phyloP scores from a whole-genome alignment of 1,140 invertebrate genomes.

The Oncopeltus fasciatus region DNA sequence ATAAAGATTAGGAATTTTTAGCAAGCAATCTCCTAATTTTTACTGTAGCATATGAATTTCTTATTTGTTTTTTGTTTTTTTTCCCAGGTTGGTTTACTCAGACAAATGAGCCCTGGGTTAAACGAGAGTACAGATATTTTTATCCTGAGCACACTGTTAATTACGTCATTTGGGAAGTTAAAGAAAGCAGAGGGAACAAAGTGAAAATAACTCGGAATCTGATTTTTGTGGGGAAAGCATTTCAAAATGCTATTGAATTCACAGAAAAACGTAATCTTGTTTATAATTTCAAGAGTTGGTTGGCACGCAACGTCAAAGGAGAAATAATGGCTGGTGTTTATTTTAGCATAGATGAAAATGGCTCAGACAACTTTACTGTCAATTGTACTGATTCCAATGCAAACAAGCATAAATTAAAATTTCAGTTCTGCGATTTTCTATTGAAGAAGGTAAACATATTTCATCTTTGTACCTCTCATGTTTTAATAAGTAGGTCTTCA shows the following conservation, averaged over 20 bases:
- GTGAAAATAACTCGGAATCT: conserved; percentile 41
- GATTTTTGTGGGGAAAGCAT: conserved; percentile 61
- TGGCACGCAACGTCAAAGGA: conserved; percentile 5
- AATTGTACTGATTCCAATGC: conserved; percentile 1
- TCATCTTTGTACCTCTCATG: not conserved
- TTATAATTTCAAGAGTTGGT: conserved; percentile 52
- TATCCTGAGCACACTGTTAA: conserved; percentile 44
- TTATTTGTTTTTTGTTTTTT: too few relatives aligned
- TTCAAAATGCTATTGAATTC: conserved; percentile 64
- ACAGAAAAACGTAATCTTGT: conserved; percentile 77
- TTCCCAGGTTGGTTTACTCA: conserved; percentile 64
- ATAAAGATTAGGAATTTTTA: too few relatives aligned
- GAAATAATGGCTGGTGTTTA: conserved; percentile 4
- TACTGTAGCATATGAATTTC: too few relatives aligned
- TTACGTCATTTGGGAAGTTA: conserved; percentile 71
- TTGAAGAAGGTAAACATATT: not conserved
- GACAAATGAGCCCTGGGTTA: conserved; percentile 50
- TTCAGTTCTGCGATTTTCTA: not conserved
- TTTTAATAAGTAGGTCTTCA: not conserved
- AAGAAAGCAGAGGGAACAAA: conserved; percentile 33
- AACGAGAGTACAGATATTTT: conserved; percentile 69
- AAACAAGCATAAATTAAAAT: not conserved
- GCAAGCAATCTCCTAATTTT: too few relatives aligned
- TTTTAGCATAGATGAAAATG: not conserved
- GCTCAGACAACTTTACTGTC: not conserved